phyloP scores from a whole-genome alignment of 2,113 vertebrate genomes.

The Heteronetta atricapilla region DNA sequence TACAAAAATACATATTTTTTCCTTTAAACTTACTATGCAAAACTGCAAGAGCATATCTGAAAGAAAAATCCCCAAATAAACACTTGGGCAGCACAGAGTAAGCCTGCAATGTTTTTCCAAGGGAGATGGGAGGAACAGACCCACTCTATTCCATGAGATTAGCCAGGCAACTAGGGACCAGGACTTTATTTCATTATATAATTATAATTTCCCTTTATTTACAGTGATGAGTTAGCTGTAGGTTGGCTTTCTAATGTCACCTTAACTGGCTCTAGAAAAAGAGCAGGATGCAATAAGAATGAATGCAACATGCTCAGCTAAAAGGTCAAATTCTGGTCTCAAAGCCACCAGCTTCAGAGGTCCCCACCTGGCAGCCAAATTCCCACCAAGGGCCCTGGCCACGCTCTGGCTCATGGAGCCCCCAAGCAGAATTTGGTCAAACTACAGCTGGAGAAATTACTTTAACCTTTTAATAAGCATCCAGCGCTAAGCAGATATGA shows the following conservation, averaged over 20 bases:
- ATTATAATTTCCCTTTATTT: background rate
- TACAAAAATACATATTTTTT: background rate
- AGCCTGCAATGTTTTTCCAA: background rate
- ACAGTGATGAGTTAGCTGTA: background rate
- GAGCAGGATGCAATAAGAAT: background rate
- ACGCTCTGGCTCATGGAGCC: background rate
- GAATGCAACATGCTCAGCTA: fast-evolving
- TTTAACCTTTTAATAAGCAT: slow-evolving; percentile 30
- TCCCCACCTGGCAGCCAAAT: background rate
- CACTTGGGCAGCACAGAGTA: background rate
- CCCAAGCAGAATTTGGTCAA: background rate
- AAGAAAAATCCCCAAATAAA: background rate
- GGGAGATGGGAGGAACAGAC: background rate
- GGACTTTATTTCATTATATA: background rate
- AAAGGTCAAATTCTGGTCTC: slow-evolving; percentile 31
- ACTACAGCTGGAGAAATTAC: slow-evolving; percentile 10
- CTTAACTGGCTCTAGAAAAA: background rate
- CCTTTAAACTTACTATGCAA: background rate
- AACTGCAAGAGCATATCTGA: background rate
- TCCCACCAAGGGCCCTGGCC: background rate
- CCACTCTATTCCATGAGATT: background rate
- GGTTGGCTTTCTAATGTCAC: background rate
- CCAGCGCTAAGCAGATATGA: background rate
- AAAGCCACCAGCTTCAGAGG: background rate
- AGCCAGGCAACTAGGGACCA: background rate